Evolutionary conservation across 2,888 invertebrate species (phyloP), one percentile per base, ranked within the genome.

Genomic region (Rhingia campestris): DNA sequence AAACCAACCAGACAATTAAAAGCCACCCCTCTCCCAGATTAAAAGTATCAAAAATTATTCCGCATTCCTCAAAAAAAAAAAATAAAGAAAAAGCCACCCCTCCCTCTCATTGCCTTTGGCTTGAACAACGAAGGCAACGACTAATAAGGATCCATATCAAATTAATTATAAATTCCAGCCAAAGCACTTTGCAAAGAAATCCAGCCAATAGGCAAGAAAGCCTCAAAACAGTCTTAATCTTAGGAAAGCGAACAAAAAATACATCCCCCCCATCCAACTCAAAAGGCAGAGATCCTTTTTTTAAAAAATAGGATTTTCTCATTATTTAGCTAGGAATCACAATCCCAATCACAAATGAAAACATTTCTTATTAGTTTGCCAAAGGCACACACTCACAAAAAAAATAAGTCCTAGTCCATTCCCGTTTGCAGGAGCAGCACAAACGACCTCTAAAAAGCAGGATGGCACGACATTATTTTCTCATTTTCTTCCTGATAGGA

Each of bases 171-270:
- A 76, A 51, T 32, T 63, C 10, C 39, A 67, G 66, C n/a, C 73
- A 66, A 79, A 81, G 80, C 9, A 14, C 75, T 81, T 63, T 51
- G 74, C 53, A 79, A 74, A 41, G 37, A 59, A 64, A 82, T 43
- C 79, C 47, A 77, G 82, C 82, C 82, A 82, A 82, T 82, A 74
- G 79, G 51, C 61, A 45, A 53, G 35, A 49, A 30, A 58, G 51
- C 12, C 56, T 67, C 35, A 53, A 70, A 81, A 70, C 69, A 76
- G 59, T 76, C 66, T 22, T 22, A 22, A 66, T 61, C 56, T 47
- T 14, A 32, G 39, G 32, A 9, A 69, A 54, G 45, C 45, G 12
- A 45, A 45, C 51, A 45, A 22, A 67, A 69, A 54, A 61, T 45
- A 12, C 9, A 51, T 63, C 77, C n/a, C 22, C 14, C 51, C n/a